Evolutionary conservation across 2,113 vertebrate species (phyloP).

Genomic region (Megaptera novaeangliae): DNA sequence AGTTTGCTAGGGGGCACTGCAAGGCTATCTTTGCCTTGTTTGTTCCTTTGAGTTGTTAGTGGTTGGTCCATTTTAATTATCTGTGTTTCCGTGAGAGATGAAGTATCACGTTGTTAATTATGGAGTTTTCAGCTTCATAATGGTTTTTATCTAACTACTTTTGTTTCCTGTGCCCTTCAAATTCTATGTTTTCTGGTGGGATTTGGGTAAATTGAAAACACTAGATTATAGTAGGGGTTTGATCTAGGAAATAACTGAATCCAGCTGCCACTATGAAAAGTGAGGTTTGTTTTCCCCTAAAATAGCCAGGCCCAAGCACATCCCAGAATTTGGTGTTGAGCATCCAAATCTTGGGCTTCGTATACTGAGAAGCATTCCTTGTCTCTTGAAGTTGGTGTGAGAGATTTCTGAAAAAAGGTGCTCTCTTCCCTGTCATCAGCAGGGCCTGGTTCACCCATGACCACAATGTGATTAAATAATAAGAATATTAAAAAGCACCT

Average conservation of each 20-base stretch:
- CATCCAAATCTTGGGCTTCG: neutral
- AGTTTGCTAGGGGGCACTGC: constrained; percentile 40
- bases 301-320: neutral
- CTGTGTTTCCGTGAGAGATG: neutral
- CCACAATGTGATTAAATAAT: neutral
- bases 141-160: neutral
- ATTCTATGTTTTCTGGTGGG: neutral
- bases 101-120: constrained; percentile 30
- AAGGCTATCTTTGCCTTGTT: neutral
- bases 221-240: neutral
- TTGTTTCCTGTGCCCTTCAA: constrained; percentile 9
- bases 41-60: neutral
- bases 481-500: neutral
- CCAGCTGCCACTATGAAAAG: neutral
- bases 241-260: neutral
- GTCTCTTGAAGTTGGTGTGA: neutral
- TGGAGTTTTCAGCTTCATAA: neutral
- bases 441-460: neutral
- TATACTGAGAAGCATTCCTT: neutral
- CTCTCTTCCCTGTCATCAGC: neutral
- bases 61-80: constrained; percentile 9
- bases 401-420: neutral
- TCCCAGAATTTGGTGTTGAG: neutral
- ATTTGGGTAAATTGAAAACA: constrained; percentile 21
- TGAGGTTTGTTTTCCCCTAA: neutral